Evolutionary conservation across 2,797 vertebrate genomes (phyloP).

Genomic region (Xyrichtys novacula): DNA sequence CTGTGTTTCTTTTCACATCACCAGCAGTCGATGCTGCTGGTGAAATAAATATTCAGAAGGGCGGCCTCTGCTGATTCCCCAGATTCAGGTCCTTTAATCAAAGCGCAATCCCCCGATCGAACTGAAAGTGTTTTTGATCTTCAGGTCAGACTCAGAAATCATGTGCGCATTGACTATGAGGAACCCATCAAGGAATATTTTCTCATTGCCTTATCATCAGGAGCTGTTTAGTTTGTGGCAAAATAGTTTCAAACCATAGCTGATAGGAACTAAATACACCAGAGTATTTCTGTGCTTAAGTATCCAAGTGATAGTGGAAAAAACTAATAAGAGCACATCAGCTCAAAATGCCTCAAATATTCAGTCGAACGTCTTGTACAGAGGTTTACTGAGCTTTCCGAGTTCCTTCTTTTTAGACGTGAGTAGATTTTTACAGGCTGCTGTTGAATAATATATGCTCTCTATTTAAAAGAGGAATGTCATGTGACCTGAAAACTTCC

Average conservation of each 20-base stretch:
- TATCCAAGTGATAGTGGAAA: too few species aligned
- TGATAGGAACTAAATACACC: too few species aligned
- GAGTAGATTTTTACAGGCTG: too few species aligned
- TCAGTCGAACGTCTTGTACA: too few species aligned
- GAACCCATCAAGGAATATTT: background rate
- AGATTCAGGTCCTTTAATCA: slow-evolving; percentile 39
- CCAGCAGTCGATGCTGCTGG: slow-evolving; percentile 25
- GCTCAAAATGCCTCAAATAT: too few species aligned
- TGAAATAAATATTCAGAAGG: slow-evolving; percentile 47
- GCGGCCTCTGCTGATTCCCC: slow-evolving; percentile 9
- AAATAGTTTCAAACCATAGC: background rate
- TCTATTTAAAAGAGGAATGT: too few species aligned
- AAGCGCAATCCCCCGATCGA: slow-evolving; percentile 7
- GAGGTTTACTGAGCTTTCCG: too few species aligned
- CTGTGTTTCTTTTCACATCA: slow-evolving; percentile 38
- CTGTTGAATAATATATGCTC: too few species aligned
- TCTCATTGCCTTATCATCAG: background rate
- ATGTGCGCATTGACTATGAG: background rate
- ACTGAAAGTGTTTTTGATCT: slow-evolving; percentile 1
- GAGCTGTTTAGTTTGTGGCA: background rate
- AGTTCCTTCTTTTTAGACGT: too few species aligned
- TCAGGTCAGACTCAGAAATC: background rate
- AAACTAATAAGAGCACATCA: too few species aligned
- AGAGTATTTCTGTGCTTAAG: too few species aligned
- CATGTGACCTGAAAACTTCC: too few species aligned